Base-by-base conservation (phyloP, 2,888 invertebrate species). In the Emesis russula region DNA sequence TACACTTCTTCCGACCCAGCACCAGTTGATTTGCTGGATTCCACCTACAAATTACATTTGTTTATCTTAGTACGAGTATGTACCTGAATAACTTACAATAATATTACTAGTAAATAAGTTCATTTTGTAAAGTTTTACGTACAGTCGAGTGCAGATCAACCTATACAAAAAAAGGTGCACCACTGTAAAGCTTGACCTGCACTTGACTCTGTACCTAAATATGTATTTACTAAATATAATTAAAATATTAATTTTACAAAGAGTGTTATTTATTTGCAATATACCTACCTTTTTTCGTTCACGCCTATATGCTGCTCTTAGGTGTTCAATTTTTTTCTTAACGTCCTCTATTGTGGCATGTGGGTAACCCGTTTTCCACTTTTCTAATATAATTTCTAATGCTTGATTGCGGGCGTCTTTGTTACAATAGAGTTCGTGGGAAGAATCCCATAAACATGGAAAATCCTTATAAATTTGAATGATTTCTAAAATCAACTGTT, bases 321-420 rank as follows among this genome's bases (percentile, higher is more conserved):
- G 9, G 11, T 44, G 44, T 44, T 44, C 44, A 44, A 44, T 44
- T 44, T 44, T 44, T 44, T 25, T 25, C 25, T 25, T 25, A 11
- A 44, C 44, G 11, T 44, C 44, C 9, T 6, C 44, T 9, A 38
- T 83, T 83, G 31, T 66, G 7, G 15, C 9, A 66, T 13, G 4
- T 66, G 75, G 79, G 76, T 86, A 79, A 83, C 18, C 11, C n/a
- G 63, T 74, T 79, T 81, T 84, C 70, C 70, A 88, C 41, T 81
- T 84, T 81, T 89, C 75, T 78, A 84, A 81, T 33, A 89, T 9
- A 75, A 89, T 78, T 73, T 71, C 18, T 13, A 77, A 83, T n/a
- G 88, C 88, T 85, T 85, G 83, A 74, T 82, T 77, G 68, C 83
- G 75, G 6, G 85, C 83, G 53, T 88, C 81, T 86, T 75, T 85